Base-by-base conservation (phyloP, 2,113 vertebrate species). In the Scopus umbretta region DNA sequence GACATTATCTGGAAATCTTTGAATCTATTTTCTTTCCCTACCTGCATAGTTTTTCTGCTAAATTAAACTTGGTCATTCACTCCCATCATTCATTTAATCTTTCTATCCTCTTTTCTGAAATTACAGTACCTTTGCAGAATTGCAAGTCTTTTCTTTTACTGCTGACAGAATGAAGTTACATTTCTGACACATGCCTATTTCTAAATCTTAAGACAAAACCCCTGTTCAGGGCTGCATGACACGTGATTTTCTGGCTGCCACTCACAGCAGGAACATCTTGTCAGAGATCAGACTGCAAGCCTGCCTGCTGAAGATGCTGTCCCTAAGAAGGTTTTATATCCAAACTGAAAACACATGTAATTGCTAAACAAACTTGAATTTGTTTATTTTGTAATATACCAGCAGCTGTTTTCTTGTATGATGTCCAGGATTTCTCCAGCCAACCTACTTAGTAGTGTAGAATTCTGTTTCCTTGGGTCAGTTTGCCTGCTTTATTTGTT, bases 321-420 rank as follows among this genome's bases (percentile, higher is more conserved):
- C 85, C 85, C 63, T 93, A 52, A 80, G 91, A 76, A 78, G 16
- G 2, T 92, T 96, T 92, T 76, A 80, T 81, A 94, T 91, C 50
- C 89, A 80, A 94, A 95, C 83, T 91, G 71, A 86, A 94, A 94
- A 78, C 73, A 90, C 91, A 89, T 96, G 85, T 68, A 68, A 88
- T 87, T 88, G 52, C 94, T 95, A 94, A 94, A 96, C 70, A 96
- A 96, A 96, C 91, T 91, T 92, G 71, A 66, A 87, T 62, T 92
- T 96, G 94, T 96, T 97, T 97, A 84, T 94, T 95, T 93, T 93
- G 70, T 90, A 90, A 79, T 88, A 58, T 92, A 74, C 16, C 21
- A 89, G 58, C 97, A 97, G 94, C 93, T 96, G 89, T 82, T 97
- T 97, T 63, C 66, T 90, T 96, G 85, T 70, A 55, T 22, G 9